Evolutionary conservation across 2,888 invertebrate genomes (phyloP), one percentile per base, ranked within the genome.

Genomic region (Polyploca ridens): DNA sequence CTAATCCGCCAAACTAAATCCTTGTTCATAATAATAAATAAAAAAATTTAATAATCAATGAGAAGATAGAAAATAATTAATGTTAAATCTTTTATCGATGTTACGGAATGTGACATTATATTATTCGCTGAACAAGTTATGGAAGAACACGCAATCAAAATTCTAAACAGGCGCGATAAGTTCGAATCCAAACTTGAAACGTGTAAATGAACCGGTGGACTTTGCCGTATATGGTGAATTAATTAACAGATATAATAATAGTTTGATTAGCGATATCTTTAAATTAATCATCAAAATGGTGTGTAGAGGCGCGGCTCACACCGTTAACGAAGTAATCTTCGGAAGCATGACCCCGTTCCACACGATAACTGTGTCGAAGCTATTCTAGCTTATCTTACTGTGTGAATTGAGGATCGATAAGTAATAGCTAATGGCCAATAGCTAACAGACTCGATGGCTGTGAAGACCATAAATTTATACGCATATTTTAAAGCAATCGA

Each of bases 321-420:
- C 79, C 80, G 80, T 81, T 82, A 82, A 78, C 70, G 73, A 77
- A 71, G 73, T 67, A 73, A 76, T 78, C 74, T 76, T 60, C 61
- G 46, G 44, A 35, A 61, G 16, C 54, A 19, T 68, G 78, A 71
- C 75, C 73, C 27, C 61, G 41, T 61, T 41, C 61, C 5, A 14
- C 16, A 14, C 13, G 41, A 5, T 61, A 33, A 19, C 38, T 27
- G 33, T 16, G 41, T 6, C 16, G 19, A 41, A 19, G 41, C 41
- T 33, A 33, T 35, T 33, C 41, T 19, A 38, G 7, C n/a, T 54
- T 54, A 54, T 54, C 54, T 13, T 41, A 19, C 41, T 16, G 41
- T 61, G 61, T 61, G 41, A 61, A 61, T 41, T 41, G 41, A 61
- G 41, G 61, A 61, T 61, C 41, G 41, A 54, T 54, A 54, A 54